Conservation (phyloP, 2,888 invertebrate genomes). For the Amphipyra tragopoginis region DNA sequence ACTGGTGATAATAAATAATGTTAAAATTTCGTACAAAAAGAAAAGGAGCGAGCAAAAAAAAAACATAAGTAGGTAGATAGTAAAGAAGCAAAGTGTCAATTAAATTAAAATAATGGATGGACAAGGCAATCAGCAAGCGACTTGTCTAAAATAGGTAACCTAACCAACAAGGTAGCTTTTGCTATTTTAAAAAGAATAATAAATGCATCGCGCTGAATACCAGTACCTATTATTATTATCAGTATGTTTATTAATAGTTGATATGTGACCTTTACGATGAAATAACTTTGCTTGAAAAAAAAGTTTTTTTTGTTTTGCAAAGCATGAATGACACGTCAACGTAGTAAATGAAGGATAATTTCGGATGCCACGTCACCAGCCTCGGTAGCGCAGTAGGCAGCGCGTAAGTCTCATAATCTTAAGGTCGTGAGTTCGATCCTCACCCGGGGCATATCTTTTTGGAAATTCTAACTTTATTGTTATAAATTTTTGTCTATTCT, state of each 20-base stretch:
- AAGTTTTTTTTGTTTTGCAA: background rate
- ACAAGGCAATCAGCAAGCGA: no score
- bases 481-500: no score
- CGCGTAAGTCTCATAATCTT: conserved; percentile 97
- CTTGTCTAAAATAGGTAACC: no score
- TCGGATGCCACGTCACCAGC: conserved; percentile 91
- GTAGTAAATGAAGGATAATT: conserved; percentile 13
- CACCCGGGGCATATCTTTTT: conserved; percentile 93
- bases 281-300: background rate
- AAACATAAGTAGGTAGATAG: no score
- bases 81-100: no score
- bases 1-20: no score
- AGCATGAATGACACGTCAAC: no score
- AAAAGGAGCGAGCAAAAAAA: no score
- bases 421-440: conserved; percentile 99
- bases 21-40: no score
- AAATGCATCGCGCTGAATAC: conserved; percentile 1
- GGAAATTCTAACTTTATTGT: background rate
- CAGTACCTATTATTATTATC: background rate
- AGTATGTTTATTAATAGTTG: background rate
- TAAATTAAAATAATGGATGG: no score
- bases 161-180: no score
- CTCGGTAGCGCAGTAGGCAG: conserved; percentile 96
- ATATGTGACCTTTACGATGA: conserved; percentile 13
- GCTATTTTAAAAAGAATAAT: background rate